Evolutionary conservation across 2,797 vertebrate species (phyloP), one percentile per base, ranked within the genome.

Genomic region (Intellagama lesueurii): DNA sequence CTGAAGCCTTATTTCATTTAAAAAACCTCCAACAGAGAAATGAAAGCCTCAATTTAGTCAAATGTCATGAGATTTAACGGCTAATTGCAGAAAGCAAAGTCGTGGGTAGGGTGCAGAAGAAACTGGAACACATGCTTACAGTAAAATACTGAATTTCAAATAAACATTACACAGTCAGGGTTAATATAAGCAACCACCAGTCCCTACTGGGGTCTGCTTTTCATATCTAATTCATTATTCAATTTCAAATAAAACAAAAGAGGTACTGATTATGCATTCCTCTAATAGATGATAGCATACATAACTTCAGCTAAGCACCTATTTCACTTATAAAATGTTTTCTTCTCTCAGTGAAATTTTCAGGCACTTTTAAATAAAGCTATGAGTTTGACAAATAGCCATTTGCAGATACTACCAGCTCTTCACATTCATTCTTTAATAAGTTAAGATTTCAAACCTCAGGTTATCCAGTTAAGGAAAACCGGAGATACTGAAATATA

Each of bases 371-470:
- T 56, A 86, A 79, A 90, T 91, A 82, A 82, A 86, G 26, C 82
- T 82, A 86, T 0, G 0, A 83, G 24, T 30, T 66, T 64, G 92
- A 87, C 82, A 87, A 70, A 19, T 73, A 32, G 84, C 14, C 52
- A 85, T 60, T 47, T 77, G 60, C 47, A 91, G 2, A 68, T 90
- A 91, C 60, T 64, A 17, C 78, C 1, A 89, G 35, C 75, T 83
- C 22, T 85, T 91, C 28, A 75, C 81, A 75, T 30, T 85, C 89
- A 87, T 0, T 0, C 7, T 32, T 60, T 70, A 52, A 0, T 17
- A 68, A 19, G 75, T 92, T 47, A 90, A 75, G 82, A 24, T 93
- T 92, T 64, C 85, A 73, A 30, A 26, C 69, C 66, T 90, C 81
- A 64, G 89, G 60, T 3, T 77, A 60, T 56, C 8, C 68, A 72